Percentiles rank a stretch among this genome's conserved stretches.
These are phyloP conservation scores for Zhengitettix transpicula DNA, from an alignment of 2,888 invertebrate species.

Conservation along the genomic window DNA sequence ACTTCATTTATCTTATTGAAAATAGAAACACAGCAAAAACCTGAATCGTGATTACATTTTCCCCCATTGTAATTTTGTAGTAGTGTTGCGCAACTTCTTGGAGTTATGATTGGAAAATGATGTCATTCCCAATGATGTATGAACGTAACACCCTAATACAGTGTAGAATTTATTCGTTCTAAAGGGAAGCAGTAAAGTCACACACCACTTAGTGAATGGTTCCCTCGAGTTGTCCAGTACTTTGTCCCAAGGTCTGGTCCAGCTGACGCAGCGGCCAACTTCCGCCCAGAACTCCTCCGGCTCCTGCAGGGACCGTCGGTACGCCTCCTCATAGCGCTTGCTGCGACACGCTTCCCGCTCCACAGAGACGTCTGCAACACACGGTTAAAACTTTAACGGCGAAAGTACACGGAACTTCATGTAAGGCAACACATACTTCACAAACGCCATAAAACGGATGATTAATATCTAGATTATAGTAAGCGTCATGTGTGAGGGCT, in stretches of 20 bases:
- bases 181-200: not conserved
- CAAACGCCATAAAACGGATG: no score
- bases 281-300: conserved; percentile 80
- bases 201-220: conserved; percentile 82
- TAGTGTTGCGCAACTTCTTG: not conserved
- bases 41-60: no score
- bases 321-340: conserved; percentile 43
- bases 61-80: no score
- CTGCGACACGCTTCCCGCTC: no score
- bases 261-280: conserved; percentile 53
- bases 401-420: no score
- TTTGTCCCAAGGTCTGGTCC: conserved; percentile 71
- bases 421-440: no score
- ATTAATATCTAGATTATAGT: no score
- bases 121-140: not conserved
- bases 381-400: no score
- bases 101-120: not conserved
- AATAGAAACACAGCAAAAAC: no score
- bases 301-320: conserved; percentile 49
- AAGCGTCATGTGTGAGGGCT: no score
- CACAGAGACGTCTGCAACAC: no score
- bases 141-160: not conserved
- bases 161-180: not conserved
- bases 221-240: conserved; percentile 69
- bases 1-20: no score